Evolutionary conservation across 2,888 invertebrate species (phyloP), one percentile per base, ranked within the genome.

Genomic region (Lycophotia porphyrea): DNA sequence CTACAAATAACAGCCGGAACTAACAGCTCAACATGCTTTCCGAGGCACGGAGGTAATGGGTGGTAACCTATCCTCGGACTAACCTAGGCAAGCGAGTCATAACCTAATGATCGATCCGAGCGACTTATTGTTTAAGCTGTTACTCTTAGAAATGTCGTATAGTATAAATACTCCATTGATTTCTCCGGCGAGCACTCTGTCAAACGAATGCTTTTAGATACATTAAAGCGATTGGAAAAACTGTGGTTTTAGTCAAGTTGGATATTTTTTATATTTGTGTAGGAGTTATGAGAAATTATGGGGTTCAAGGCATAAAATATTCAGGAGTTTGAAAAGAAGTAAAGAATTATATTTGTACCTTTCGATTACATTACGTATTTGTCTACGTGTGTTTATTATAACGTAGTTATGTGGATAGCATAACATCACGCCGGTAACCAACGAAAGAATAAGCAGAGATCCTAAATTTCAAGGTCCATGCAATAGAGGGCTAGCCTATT

Each of bases 121-220:
- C n/a, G n/a, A n/a, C n/a, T n/a, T n/a, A n/a, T n/a, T n/a, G n/a
- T n/a, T n/a, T n/a, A n/a, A n/a, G n/a, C n/a, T n/a, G n/a, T n/a
- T n/a, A n/a, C 21, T 24, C 9, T 24, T 9, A 49, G 11, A n/a
- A 11, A 52, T 1, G 2, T 84, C 86, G 87, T 86, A 5, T 5
- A 0, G 0, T 78, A 0, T 90, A 90, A 91, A 71, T 27, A 8
- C 27, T 24, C 13, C 75, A 88, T 87, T 85, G 89, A 89, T 89
- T 88, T 75, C 87, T 75, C 81, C 79, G 58, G 36, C 64, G 75
- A 58, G 74, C 84, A 76, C 77, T 80, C 64, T 1, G 72, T 74
- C 65, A 85, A 87, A 80, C 83, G 84, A 89, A 91, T 85, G 91
- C 91, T 91, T 91, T 91, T 82, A 91, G 88, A 71, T 68, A 84